These are phyloP conservation scores for Styela clava DNA, from an alignment of 23 tunicate species.

Conservation along the genomic window DNA sequence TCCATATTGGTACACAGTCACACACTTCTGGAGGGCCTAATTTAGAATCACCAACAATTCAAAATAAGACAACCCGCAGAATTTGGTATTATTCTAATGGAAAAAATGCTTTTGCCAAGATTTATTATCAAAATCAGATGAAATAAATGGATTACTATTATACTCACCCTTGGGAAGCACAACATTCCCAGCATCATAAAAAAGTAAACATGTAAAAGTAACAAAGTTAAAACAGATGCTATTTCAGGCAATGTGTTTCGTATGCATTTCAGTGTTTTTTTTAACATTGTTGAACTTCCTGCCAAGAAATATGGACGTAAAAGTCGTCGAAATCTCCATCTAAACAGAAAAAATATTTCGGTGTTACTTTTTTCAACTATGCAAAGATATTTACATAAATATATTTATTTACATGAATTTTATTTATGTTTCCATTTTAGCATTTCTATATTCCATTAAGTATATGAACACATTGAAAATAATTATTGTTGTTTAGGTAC, in stretches of 20 bases:
- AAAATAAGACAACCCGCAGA: no score
- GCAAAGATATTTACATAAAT: not conserved
- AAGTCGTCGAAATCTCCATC: conserved; percentile 77
- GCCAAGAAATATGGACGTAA: conserved; percentile 93
- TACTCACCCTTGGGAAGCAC: conserved; percentile 66
- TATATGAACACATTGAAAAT: no score
- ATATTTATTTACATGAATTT: not conserved
- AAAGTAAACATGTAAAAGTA: conserved; percentile 87
- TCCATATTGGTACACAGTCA: no score
- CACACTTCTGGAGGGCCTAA: no score
- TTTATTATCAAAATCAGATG: no score
- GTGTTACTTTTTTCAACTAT: not conserved
- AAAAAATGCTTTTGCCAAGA: no score
- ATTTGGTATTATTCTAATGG: no score
- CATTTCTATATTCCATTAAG: no score
- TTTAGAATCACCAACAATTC: no score
- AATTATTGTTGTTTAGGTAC: no score
- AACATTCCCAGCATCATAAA: conserved; percentile 99
- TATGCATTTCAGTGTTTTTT: conserved; percentile 93
- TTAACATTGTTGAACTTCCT: conserved; percentile 87
- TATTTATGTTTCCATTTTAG: not conserved
- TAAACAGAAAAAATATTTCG: conserved; percentile 13
- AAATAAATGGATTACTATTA: no score
- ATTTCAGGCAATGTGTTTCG: conserved; percentile 96
- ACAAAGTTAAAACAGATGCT: conserved; percentile 79